Evolutionary conservation across 1,140 invertebrate species (phyloP).

Genomic region (Achatina immaculata): DNA sequence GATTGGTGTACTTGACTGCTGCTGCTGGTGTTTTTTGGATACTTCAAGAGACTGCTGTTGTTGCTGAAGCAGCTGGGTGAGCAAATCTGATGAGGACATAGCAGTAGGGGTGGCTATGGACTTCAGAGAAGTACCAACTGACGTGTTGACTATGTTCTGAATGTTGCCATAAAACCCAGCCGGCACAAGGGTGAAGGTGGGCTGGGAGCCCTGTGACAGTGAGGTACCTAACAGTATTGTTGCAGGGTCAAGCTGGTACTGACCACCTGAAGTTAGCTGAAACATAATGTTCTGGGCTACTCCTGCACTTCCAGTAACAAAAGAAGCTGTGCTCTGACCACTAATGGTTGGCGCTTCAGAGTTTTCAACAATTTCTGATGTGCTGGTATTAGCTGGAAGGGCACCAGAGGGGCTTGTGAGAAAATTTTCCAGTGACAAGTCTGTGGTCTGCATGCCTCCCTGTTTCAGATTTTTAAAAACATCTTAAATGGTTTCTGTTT

Average conservation of each 20-base stretch:
- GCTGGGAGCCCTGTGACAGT: background rate
- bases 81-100: background rate
- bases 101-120: background rate
- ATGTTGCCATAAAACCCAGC: background rate
- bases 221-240: background rate
- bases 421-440: conserved; percentile 23
- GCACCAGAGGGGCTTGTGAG: background rate
- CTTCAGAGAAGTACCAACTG: conserved; percentile 1
- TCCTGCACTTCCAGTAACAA: background rate
- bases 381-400: background rate
- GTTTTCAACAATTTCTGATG: background rate
- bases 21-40: background rate
- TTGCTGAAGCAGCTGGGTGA: background rate
- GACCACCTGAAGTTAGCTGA: conserved; percentile 8
- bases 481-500: too few species aligned
- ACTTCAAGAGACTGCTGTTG: background rate
- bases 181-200: conserved; percentile 18
- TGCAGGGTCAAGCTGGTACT: conserved; percentile 15
- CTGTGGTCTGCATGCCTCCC: background rate
- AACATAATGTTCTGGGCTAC: conserved; percentile 20
- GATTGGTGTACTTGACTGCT: conserved; percentile 4
- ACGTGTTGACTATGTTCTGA: conserved; percentile 9
- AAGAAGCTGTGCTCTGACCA: background rate
- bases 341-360: background rate
- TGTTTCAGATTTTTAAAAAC: too few species aligned